Evolutionary conservation across 2,797 vertebrate species (phyloP).

Genomic region (Synaphobranchus kaupii): DNA sequence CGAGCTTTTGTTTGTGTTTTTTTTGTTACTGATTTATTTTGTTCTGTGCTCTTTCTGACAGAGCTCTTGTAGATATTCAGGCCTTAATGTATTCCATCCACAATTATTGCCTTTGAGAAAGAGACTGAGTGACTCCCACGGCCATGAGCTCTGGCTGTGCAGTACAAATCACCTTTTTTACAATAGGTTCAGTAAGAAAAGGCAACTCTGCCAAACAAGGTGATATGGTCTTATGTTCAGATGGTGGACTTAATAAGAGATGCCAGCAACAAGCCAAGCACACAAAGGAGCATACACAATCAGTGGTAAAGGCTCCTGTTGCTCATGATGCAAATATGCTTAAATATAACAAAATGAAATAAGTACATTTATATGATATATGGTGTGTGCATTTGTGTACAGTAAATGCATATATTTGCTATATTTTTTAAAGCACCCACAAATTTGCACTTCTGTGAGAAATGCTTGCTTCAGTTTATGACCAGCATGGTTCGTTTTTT

Average conservation of each 20-base stretch:
- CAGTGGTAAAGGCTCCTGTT: not conserved
- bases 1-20: not conserved
- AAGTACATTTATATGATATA: not conserved
- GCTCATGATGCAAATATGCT: slow-evolving; percentile 6
- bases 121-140: not conserved
- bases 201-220: not conserved
- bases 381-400: too few species aligned
- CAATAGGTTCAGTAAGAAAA: not conserved
- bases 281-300: slow-evolving; percentile 11
- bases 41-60: not conserved
- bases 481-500: not conserved
- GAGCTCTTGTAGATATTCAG: not conserved
- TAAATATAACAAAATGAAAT: not conserved
- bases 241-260: not conserved
- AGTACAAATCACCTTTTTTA: not conserved
- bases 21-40: not conserved
- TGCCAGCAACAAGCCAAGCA: slow-evolving; percentile 24
- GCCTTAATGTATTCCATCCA: not conserved
- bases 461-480: slow-evolving; percentile 19
- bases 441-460: slow-evolving; percentile 19
- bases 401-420: slow-evolving; percentile 22
- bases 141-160: not conserved
- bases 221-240: not conserved
- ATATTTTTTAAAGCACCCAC: slow-evolving; percentile 21
- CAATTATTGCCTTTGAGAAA: slow-evolving; percentile 3